Base-by-base conservation (phyloP, 1,140 invertebrate genomes). In the Solenopsis fugax region DNA sequence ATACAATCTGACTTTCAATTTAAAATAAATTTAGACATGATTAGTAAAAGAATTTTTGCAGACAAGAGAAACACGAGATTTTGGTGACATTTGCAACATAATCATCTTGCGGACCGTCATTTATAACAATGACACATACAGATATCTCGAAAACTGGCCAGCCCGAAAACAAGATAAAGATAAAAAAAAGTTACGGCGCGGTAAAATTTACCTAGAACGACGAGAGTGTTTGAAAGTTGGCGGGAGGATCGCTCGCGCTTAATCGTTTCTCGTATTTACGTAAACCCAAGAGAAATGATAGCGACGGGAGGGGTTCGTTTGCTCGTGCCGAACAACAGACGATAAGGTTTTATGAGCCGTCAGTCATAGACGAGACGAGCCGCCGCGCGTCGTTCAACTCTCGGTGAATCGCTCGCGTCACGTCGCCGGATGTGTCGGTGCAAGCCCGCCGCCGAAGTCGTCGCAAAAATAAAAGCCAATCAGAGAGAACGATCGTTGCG, bases 301-400 rank as follows among this genome's bases (percentile, higher is more conserved):
- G 88, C 85, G 69, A 50, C 85, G 87, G 78, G 75, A 81, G 77
- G 85, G 85, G 87, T 77, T 86, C 91, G 90, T 92, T 93, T 92
- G 90, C 85, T 93, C 80, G 82, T 72, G 85, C 89, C 87, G 89
- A 93, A 90, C 90, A 91, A 91, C 67, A 82, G 54, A 86, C 87
- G 94, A 94, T 94, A 94, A 94, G 87, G 69, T 92, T 94, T 94
- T 94, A 94, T 89, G 90, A 87, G 91, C 90, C 90, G 92, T 93
- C 93, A 93, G 86, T 94, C 92, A 94, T 93, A 85, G 71, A 29
- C 69, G 50, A 88, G 88, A 87, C 81, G 76, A 88, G 81, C 65
- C 80, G 81, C 48, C 65, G 54, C 73, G 69, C 75, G 64, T 60
- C 65, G 86, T 81, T 60, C 56, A 24, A 69, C 62, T 41, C 41